Evolutionary conservation across 2,888 invertebrate species (phyloP), one percentile per base, ranked within the genome.

Genomic region (Clivina fossor): DNA sequence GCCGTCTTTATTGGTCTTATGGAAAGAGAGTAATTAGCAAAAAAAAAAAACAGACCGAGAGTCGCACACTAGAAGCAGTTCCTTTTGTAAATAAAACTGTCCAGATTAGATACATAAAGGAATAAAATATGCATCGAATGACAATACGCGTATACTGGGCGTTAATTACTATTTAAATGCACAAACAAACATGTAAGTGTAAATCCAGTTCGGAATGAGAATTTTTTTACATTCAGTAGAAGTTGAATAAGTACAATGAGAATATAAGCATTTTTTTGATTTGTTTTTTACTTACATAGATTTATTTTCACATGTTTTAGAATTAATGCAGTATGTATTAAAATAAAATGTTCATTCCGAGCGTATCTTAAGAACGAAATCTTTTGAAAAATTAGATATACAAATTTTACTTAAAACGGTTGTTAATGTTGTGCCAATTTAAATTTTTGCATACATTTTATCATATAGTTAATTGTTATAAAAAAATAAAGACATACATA

Each of bases 1-100:
- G 82, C 76, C 74, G 71, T 77, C 77, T 64, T 68, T 79, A 72
- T 77, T 78, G 57, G 61, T 57, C 48, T 22, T 58, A 26, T 56
- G 48, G 56, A 55, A 49, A 49, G 57, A 51, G 30, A 51, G 22
- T 22, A 33, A 47, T 26, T 7, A 26, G 7, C 5, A 7, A 26
- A 26, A 47, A 11, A 20, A 16, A 24, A 28, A 44, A 44, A 32
- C 44, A 44, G 44, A 4, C 26, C 4, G 5, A 24, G 26, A 9
- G 8, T 9, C 26, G 26, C 26, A 8, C 26, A 8, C 26, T 7
- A 38, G 16, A 15, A n/a, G n/a, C 41, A 13, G 20, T 22, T 49
- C 26, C 49, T 26, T 49, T 24, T 37, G 49, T 49, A 38, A 8
- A 38, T 26, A 49, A 26, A 5, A 11, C 35, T 20, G 38, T 37